Conservation (phyloP, 2,888 invertebrate genomes). For the Sphecodes monilicornis region DNA sequence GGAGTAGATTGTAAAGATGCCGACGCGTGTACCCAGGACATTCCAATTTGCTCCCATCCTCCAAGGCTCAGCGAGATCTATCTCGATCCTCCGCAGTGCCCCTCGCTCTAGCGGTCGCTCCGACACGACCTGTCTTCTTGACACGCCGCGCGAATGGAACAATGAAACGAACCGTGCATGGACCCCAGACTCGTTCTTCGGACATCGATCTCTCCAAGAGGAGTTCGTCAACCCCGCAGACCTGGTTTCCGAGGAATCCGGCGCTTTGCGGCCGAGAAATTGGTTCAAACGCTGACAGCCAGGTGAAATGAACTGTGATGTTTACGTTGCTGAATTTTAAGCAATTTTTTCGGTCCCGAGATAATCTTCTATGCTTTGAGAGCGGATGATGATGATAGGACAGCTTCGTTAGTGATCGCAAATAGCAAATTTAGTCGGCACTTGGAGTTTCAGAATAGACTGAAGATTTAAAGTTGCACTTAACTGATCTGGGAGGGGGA, state of each 20-base stretch:
- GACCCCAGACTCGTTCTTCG: neutral
- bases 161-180: neutral
- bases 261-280: neutral
- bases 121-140: constrained; percentile 8
- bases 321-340: neutral
- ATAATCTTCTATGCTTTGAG: neutral
- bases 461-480: too few relatives aligned
- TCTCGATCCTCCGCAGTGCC: neutral
- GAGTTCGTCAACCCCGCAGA: neutral
- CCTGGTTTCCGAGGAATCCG: neutral
- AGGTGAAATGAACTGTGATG: too few relatives aligned
- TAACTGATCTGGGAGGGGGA: too few relatives aligned
- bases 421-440: too few relatives aligned
- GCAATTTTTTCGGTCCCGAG: neutral
- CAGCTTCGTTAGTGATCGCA: too few relatives aligned
- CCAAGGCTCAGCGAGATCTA: neutral
- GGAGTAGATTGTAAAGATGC: constrained; percentile 37
- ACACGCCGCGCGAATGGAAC: constrained; percentile 1
- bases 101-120: neutral
- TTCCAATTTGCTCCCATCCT: constrained; percentile 58
- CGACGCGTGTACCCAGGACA: constrained; percentile 25
- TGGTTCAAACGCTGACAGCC: neutral
- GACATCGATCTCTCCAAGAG: neutral
- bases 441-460: too few relatives aligned
- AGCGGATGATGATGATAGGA: too few relatives aligned